These are phyloP conservation scores for Amphipyra tragopoginis DNA, from an alignment of 2,888 invertebrate genomes.

Conservation along the genomic window DNA sequence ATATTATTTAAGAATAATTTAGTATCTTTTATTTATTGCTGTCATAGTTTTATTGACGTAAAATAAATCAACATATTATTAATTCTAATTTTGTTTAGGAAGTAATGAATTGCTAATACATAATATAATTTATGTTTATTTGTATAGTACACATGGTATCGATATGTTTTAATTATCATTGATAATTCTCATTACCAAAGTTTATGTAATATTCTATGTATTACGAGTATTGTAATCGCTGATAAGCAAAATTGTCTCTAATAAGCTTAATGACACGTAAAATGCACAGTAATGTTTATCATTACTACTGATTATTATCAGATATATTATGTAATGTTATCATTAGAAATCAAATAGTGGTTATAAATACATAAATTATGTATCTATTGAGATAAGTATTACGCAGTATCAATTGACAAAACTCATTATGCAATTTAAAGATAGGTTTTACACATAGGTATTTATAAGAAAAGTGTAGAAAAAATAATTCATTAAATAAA, in stretches of 20 bases:
- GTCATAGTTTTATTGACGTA: no score
- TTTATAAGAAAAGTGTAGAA: no score
- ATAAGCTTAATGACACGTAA: slow-evolving; percentile 34
- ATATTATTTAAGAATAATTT: no score
- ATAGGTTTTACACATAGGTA: no score
- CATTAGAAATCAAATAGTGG: slow-evolving; percentile 6
- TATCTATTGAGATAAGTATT: background rate
- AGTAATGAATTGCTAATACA: no score
- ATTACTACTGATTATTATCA: slow-evolving; percentile 34
- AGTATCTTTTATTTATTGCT: no score
- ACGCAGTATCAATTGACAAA: background rate
- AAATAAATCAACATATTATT: no score
- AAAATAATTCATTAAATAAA: no score
- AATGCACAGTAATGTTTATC: background rate
- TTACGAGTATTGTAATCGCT: slow-evolving; percentile 6
- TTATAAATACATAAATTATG: background rate
- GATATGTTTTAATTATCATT: background rate
- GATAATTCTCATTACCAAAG: background rate
- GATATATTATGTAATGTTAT: slow-evolving; percentile 20
- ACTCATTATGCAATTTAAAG: background rate
- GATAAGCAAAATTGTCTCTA: slow-evolving; percentile 20
- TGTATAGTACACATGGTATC: no score
- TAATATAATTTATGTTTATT: no score
- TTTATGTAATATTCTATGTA: background rate
- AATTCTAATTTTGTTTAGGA: no score